Evolutionary conservation across 37 sponge, comb jelly and placozoan species (phyloP).

Genomic region (Halisarca cf. caerulea): DNA sequence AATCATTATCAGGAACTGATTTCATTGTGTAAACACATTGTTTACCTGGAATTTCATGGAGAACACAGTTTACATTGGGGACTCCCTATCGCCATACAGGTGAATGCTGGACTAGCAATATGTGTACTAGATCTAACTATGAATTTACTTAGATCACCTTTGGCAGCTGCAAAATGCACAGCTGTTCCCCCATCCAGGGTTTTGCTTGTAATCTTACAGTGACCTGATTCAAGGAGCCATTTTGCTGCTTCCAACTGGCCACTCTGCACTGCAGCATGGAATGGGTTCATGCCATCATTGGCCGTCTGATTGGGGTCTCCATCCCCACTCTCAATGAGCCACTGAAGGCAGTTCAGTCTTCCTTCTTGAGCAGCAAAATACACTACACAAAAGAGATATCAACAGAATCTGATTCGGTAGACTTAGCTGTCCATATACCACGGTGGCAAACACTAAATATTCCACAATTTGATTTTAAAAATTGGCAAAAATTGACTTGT

Average conservation of each 20-base stretch:
- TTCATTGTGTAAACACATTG: too few relatives aligned
- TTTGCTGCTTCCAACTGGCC: slow-evolving; percentile 71
- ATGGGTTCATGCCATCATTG: slow-evolving; percentile 89
- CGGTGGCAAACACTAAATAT: not conserved
- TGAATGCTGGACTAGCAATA: too few relatives aligned
- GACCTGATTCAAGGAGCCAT: slow-evolving; percentile 80
- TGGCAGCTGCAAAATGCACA: slow-evolving; percentile 93
- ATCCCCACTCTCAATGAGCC: slow-evolving; percentile 51
- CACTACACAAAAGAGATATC: slow-evolving; percentile 44
- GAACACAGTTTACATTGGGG: too few relatives aligned
- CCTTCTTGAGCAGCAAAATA: slow-evolving; percentile 96
- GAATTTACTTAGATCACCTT: too few relatives aligned
- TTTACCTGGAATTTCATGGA: too few relatives aligned
- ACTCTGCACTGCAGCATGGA: slow-evolving; percentile 86
- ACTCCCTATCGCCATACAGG: too few relatives aligned
- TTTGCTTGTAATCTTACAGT: slow-evolving; percentile 50
- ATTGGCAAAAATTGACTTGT: too few relatives aligned
- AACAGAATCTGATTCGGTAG: too few relatives aligned
- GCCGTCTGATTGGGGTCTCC: slow-evolving; percentile 67
- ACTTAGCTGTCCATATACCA: not conserved
- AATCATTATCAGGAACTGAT: too few relatives aligned
- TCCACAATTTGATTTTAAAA: too few relatives aligned
- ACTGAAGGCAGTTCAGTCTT: slow-evolving; percentile 76
- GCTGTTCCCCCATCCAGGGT: slow-evolving; percentile 91
- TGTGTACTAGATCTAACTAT: too few relatives aligned